Percentiles rank a stretch among this genome's conserved stretches.
These are phyloP conservation scores for Xiphophorus birchmanni DNA, from an alignment of 2,797 vertebrate genomes.

Conservation along the genomic window DNA sequence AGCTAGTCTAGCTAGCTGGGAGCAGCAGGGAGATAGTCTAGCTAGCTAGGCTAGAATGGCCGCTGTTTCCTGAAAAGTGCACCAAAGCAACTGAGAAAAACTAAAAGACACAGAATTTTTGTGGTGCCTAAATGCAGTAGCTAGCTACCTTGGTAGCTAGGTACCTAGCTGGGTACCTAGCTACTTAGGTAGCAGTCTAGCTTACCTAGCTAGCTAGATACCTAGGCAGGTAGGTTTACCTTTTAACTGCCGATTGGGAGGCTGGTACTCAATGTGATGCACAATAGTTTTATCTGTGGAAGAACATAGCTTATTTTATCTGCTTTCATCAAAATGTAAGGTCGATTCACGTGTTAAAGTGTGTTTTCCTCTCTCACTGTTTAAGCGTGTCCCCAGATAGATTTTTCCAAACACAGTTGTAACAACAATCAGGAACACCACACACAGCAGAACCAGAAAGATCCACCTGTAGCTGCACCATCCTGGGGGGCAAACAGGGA, in stretches of 20 bases:
- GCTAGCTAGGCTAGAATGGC: too few species aligned
- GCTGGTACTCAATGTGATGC: neutral
- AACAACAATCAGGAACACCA: conserved; percentile 78
- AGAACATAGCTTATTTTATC: conserved; percentile 8
- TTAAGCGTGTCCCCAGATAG: conserved; percentile 23
- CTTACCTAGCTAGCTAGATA: too few species aligned
- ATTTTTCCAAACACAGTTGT: conserved; percentile 69
- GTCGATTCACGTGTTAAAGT: neutral
- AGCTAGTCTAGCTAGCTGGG: too few species aligned
- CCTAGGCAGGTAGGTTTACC: conserved; percentile 34
- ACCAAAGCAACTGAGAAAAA: too few species aligned
- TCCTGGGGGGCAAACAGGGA: conserved; percentile 54
- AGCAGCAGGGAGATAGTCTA: too few species aligned
- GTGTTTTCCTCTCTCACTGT: conserved; percentile 58
- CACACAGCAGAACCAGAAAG: conserved; percentile 83
- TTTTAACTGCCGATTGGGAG: conserved; percentile 16
- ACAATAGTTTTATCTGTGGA: conserved; percentile 42
- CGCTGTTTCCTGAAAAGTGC: too few species aligned
- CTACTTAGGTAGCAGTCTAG: too few species aligned
- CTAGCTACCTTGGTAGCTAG: too few species aligned
- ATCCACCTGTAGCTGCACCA: conserved; percentile 73
- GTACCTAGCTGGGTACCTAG: too few species aligned
- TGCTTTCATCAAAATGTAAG: conserved; percentile 2
- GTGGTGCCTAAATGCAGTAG: too few species aligned
- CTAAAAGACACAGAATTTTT: too few species aligned